Evolutionary conservation across 2,797 vertebrate species (phyloP).

Genomic region (Cryptoprocta ferox): DNA sequence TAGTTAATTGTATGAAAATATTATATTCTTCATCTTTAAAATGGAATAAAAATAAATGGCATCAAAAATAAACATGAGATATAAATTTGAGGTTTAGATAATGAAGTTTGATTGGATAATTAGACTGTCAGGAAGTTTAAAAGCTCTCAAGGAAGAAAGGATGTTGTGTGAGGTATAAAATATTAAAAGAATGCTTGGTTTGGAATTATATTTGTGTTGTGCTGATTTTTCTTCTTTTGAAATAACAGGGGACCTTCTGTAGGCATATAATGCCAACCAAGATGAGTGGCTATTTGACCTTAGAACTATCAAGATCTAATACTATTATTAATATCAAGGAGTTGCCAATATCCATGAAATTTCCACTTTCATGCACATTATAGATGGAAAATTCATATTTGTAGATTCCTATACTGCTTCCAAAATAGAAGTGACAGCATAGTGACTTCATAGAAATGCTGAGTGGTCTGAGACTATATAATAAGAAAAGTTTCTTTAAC

Average conservation of each 20-base stretch:
- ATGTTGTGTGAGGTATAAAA: slow-evolving; percentile 75
- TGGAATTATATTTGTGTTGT: slow-evolving; percentile 84
- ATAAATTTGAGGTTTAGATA: slow-evolving; percentile 77
- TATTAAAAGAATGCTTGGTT: slow-evolving; percentile 80
- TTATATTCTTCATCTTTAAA: slow-evolving; percentile 60
- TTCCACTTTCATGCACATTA: slow-evolving; percentile 77
- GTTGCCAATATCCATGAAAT: slow-evolving; percentile 72
- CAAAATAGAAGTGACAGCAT: slow-evolving; percentile 59
- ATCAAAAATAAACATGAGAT: slow-evolving; percentile 83
- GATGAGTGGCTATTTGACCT: slow-evolving; percentile 83
- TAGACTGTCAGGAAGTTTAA: slow-evolving; percentile 69
- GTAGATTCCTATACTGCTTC: slow-evolving; percentile 27
- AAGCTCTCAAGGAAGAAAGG: slow-evolving; percentile 79
- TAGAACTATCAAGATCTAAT: slow-evolving; percentile 80
- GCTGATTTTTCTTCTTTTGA: slow-evolving; percentile 83
- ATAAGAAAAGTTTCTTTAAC: not conserved
- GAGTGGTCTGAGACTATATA: slow-evolving; percentile 63
- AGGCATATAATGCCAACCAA: slow-evolving; percentile 78
- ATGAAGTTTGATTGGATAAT: slow-evolving; percentile 74
- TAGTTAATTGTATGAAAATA: slow-evolving; percentile 30
- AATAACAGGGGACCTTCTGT: slow-evolving; percentile 79
- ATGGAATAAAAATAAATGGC: slow-evolving; percentile 83
- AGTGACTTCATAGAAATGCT: slow-evolving; percentile 66
- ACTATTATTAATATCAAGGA: slow-evolving; percentile 81
- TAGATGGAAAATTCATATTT: slow-evolving; percentile 77